A percentile compares a stretch with the other conserved stretches of the same genome.
Conservation (phyloP, 1,140 invertebrate genomes). For the Drosophila saltans region DNA sequence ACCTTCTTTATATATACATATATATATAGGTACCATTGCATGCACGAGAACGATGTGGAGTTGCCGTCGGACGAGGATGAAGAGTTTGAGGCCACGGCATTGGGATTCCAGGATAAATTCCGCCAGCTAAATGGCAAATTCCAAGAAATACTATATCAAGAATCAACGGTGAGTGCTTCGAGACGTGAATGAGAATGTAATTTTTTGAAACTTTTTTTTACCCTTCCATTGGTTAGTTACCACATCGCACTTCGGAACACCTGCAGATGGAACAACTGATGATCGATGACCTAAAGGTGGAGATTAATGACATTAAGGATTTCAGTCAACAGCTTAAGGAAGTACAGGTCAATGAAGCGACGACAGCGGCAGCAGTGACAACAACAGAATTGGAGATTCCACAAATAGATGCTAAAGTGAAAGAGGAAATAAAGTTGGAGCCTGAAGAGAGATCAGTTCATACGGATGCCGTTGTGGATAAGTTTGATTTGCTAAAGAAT, state of each 20-base stretch:
- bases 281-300: conserved; percentile 73
- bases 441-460: conserved; percentile 42
- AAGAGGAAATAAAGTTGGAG: conserved; percentile 75
- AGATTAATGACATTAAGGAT: conserved; percentile 72
- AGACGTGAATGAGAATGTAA: rapidly evolving
- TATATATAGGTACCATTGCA: conserved; percentile 89
- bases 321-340: conserved; percentile 51
- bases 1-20: too few species aligned
- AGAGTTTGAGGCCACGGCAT: conserved; percentile 90
- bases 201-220: background rate
- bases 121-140: conserved; percentile 91
- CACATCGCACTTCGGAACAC: conserved; percentile 74
- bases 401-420: conserved; percentile 47
- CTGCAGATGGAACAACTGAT: conserved; percentile 74
- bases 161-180: conserved; percentile 89
- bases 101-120: conserved; percentile 90
- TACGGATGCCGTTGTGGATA: conserved; percentile 50
- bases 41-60: conserved; percentile 88
- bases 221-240: conserved; percentile 47
- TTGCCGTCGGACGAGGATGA: conserved; percentile 90
- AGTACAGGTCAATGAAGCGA: conserved; percentile 24
- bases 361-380: background rate
- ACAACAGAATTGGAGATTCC: background rate
- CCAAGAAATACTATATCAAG: conserved; percentile 90
- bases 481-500: conserved; percentile 74